Evolutionary conservation across 2,797 vertebrate genomes (phyloP).

Genomic region (Tadarida brasiliensis): DNA sequence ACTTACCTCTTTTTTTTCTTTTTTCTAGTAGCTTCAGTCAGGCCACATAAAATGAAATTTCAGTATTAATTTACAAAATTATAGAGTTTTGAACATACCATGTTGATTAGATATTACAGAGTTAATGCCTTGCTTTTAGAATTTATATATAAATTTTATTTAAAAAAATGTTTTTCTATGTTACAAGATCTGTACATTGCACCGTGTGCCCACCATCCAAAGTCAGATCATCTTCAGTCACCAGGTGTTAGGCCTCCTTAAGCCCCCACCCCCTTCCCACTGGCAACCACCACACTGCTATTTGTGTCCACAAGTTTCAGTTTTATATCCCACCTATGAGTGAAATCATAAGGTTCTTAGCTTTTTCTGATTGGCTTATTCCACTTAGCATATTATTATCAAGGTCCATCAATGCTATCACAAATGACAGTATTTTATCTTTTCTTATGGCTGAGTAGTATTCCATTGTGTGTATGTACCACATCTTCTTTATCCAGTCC

Average conservation of each 20-base stretch:
- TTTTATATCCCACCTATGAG: no score
- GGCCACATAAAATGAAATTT: not conserved
- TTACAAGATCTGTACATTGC: no score
- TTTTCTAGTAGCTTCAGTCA: not conserved
- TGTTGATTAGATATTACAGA: not conserved
- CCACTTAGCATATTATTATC: not conserved
- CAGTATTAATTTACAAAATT: not conserved
- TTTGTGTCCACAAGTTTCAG: not conserved
- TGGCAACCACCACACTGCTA: not conserved
- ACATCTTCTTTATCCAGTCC: no score
- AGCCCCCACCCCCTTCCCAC: no score
- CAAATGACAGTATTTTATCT: not conserved
- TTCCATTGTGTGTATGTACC: no score
- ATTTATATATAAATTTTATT: not conserved
- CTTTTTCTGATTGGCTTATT: not conserved
- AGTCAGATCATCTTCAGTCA: no score
- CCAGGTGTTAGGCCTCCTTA: no score
- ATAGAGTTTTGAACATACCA: not conserved
- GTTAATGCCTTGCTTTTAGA: not conserved
- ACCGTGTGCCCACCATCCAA: no score
- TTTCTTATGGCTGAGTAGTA: no score
- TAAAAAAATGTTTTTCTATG: not conserved
- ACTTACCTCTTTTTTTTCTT: not conserved
- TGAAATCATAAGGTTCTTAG: not conserved
- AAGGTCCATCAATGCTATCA: not conserved